phyloP scores from a whole-genome alignment of 2,888 invertebrate species.

The Masnerella sp. region DNA sequence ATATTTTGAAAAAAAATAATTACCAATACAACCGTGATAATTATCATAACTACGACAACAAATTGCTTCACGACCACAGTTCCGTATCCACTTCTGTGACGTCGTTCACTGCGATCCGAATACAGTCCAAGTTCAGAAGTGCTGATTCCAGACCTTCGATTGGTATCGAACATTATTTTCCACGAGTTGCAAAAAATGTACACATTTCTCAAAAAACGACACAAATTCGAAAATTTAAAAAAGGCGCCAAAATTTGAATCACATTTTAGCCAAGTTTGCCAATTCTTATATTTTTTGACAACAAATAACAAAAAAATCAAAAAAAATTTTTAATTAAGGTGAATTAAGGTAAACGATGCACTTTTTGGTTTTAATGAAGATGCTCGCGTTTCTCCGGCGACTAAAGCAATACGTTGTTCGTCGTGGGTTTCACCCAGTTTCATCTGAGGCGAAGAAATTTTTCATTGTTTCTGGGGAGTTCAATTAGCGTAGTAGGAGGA shows the following conservation, averaged over 20 bases:
- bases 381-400: slow-evolving; percentile 64
- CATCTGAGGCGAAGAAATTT: slow-evolving; percentile 68
- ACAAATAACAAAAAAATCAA: no score
- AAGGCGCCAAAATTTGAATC: no score
- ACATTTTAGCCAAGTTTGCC: no score
- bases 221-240: no score
- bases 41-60: slow-evolving; percentile 74
- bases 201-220: neutral
- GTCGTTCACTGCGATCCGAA: slow-evolving; percentile 72
- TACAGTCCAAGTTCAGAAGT: slow-evolving; percentile 76
- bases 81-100: slow-evolving; percentile 69
- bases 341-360: no score
- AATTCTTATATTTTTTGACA: no score
- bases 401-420: slow-evolving; percentile 61
- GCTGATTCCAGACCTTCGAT: slow-evolving; percentile 73
- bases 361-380: slow-evolving; percentile 44
- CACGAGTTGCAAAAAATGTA: neutral
- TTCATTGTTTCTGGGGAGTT: slow-evolving; percentile 70
- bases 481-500: slow-evolving; percentile 69
- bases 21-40: slow-evolving; percentile 73
- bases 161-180: slow-evolving; percentile 55
- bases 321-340: no score
- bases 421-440: slow-evolving; percentile 69
- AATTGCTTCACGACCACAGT: slow-evolving; percentile 69
- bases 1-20: no score